Conservation (phyloP, 37 sponge, comb jelly and placozoan species). For the Dysidea cf. avara region DNA sequence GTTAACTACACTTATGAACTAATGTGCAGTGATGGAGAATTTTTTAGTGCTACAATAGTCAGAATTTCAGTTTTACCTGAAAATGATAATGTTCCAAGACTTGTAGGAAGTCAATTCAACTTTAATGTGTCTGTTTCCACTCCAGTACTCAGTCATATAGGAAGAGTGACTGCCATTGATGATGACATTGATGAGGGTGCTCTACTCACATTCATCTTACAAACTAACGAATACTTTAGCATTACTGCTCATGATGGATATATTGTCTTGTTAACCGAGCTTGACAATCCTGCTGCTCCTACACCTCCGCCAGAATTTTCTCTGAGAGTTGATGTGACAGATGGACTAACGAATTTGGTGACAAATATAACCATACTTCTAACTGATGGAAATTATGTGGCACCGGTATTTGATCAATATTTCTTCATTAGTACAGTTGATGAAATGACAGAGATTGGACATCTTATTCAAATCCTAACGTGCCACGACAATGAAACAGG, state of each 20-base stretch:
- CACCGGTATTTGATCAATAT: slow-evolving; percentile 14
- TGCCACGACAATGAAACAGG: not conserved
- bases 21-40: no score
- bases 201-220: no score
- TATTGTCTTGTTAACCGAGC: not conserved
- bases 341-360: not conserved
- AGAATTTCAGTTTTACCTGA: no score
- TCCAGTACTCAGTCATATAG: no score
- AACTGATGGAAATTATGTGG: slow-evolving; percentile 39
- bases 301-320: not conserved
- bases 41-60: no score
- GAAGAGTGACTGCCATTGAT: no score
- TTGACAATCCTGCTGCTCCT: slow-evolving; percentile 25
- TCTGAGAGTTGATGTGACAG: not conserved
- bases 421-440: not conserved
- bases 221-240: not conserved
- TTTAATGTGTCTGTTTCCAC: no score
- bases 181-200: no score
- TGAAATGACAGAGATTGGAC: no score
- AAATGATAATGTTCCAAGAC: no score
- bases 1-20: no score
- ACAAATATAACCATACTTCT: slow-evolving; percentile 15
- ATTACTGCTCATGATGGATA: slow-evolving; percentile 29
- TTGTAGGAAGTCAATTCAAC: no score
- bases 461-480: not conserved